phyloP scores from a whole-genome alignment of 2,888 invertebrate genomes.

The Blomia tropicalis region DNA sequence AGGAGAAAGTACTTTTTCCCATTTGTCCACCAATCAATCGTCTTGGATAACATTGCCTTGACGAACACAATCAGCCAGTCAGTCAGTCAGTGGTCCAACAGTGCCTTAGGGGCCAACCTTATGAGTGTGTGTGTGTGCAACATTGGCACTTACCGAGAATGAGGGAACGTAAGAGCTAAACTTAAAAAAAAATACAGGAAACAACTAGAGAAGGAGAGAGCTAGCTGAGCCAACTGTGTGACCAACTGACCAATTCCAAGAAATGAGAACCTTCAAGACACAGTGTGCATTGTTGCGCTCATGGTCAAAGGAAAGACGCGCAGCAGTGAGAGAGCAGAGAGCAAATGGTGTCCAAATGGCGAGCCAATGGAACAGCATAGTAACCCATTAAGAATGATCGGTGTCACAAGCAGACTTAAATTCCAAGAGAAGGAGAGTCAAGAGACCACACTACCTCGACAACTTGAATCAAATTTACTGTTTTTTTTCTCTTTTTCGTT shows the following conservation, averaged over 20 bases:
- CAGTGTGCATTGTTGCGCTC: neutral
- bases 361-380: neutral
- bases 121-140: neutral
- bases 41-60: neutral
- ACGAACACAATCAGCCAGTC: too few relatives aligned
- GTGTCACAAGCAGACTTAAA: too few relatives aligned
- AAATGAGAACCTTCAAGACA: slow-evolving; percentile 9
- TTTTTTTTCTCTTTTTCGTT: too few relatives aligned
- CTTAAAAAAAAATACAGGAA: neutral
- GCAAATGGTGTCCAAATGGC: neutral
- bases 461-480: too few relatives aligned
- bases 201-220: neutral
- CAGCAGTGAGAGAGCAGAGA: too few relatives aligned
- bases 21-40: neutral
- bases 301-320: too few relatives aligned
- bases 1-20: neutral
- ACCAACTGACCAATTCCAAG: slow-evolving; percentile 10
- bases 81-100: too few relatives aligned
- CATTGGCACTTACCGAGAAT: neutral
- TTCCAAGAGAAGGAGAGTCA: neutral
- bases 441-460: too few relatives aligned
- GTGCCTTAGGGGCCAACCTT: slow-evolving; percentile 5
- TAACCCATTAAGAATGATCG: slow-evolving; percentile 11
- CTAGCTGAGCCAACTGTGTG: neutral
- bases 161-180: neutral